phyloP scores from a whole-genome alignment of 2,113 vertebrate genomes.

The Hyla sarda region DNA sequence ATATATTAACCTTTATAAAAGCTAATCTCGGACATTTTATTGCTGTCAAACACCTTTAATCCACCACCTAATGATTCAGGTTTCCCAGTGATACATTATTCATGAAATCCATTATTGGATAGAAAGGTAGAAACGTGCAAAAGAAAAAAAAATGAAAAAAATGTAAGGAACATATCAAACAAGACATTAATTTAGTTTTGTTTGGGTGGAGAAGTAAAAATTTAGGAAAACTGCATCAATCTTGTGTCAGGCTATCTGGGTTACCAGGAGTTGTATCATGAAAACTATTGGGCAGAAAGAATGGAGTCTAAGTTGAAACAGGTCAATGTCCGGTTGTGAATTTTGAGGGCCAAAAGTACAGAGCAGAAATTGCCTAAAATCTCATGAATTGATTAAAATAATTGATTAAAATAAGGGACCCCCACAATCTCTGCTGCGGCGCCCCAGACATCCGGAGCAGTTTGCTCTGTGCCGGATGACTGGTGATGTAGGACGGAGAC shows the following conservation, averaged over 20 bases:
- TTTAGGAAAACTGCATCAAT: background rate
- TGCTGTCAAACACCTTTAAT: background rate
- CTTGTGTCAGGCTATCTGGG: background rate
- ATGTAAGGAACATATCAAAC: background rate
- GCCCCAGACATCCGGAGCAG: no score
- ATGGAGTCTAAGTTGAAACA: background rate
- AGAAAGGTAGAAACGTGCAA: background rate
- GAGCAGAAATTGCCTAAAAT: no score
- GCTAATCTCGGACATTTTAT: background rate
- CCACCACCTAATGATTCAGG: background rate
- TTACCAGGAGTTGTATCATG: background rate
- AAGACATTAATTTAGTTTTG: background rate
- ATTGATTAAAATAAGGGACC: no score
- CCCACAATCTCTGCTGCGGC: no score
- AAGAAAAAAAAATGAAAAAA: background rate
- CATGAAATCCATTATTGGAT: background rate
- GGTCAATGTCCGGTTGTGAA: background rate
- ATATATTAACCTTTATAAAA: background rate
- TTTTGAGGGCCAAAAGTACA: background rate
- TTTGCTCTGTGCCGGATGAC: no score
- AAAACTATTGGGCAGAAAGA: background rate
- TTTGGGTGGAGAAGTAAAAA: background rate
- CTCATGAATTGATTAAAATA: no score
- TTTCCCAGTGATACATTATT: background rate
- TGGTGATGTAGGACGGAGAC: no score